Conservation (phyloP, 2,797 vertebrate genomes). For the Acropternis orthonyx region DNA sequence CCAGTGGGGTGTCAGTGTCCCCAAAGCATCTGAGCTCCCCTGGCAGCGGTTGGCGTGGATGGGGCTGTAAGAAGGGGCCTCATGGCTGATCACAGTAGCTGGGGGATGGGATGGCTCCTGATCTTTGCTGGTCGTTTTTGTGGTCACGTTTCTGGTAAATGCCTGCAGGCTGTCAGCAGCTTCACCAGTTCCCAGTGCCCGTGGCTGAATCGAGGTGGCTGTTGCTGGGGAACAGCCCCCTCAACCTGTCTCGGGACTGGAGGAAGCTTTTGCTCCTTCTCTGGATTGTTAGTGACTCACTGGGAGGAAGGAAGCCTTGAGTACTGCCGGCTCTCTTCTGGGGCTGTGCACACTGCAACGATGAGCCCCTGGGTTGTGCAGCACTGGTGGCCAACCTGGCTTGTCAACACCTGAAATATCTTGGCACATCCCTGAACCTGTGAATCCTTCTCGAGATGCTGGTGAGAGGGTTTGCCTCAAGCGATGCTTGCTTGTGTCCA, state of each 20-base stretch:
- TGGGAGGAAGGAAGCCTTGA: background rate
- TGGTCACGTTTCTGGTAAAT: background rate
- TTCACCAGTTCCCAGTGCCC: background rate
- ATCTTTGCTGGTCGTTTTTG: background rate
- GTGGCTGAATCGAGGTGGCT: background rate
- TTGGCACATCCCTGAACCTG: background rate
- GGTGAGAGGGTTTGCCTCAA: background rate
- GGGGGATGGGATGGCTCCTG: background rate
- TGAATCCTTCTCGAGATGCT: background rate
- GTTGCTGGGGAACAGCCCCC: background rate
- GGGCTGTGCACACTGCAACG: background rate
- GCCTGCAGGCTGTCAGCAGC: background rate
- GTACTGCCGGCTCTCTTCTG: background rate
- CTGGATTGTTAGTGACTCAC: fast-evolving
- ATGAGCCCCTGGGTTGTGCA: background rate
- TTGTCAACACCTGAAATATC: background rate
- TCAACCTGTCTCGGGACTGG: background rate
- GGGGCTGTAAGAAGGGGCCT: background rate
- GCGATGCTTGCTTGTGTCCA: fast-evolving
- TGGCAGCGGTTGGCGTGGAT: background rate
- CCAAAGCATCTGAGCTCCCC: fast-evolving
- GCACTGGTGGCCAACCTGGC: background rate
- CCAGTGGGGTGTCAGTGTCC: fast-evolving
- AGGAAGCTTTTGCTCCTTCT: background rate
- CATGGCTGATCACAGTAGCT: background rate